Base-by-base conservation (phyloP, 2,113 vertebrate species). In the Erythrocercus mccallii region DNA sequence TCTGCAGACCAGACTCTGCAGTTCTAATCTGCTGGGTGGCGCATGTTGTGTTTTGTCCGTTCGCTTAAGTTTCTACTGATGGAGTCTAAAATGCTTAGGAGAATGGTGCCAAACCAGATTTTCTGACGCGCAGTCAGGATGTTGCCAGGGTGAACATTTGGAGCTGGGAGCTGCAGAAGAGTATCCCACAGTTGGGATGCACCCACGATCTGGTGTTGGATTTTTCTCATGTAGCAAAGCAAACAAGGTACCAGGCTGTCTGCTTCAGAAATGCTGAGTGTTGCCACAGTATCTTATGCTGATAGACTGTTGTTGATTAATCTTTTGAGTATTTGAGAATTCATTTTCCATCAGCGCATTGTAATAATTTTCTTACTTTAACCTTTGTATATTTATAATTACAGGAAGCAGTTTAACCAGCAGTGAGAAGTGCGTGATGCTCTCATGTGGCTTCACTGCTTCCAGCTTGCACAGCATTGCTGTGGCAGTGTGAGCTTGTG, bases 91-190 rank as follows among this genome's bases (percentile, higher is more conserved):
- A 82, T 33, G 40, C 2, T 11, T 31, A 12, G 60, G 77, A 92
- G 80, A 81, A 51, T 21, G 56, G 47, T 86, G 92, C 91, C 95
- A 94, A 93, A 93, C 86, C 86, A 90, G 88, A 92, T 83, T 92
- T 88, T 92, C 76, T 94, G 73, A 91, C 0, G 0, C 2, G 53
- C 60, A 79, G 38, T 91, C 61, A 25, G 60, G 81, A 93, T 79
- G 47, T 58, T 95, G 77, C 83, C 86, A 86, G 86, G 23, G 28
- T 83, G 68, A 78, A 60, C 64, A 24, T 91, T 92, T 94, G 89
- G 76, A 90, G 45, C 54, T 86, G 71, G 25, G 73, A 94, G n/a
- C 79, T 94, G 62, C 42, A 54, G 83, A 92, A 77, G 42, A 48
- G 40, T 88, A 42, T 88, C 71, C 58, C 33, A 58, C 86, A 81